Evolutionary conservation across 2,113 vertebrate genomes (phyloP).

Genomic region (Cromileptes altivelis): DNA sequence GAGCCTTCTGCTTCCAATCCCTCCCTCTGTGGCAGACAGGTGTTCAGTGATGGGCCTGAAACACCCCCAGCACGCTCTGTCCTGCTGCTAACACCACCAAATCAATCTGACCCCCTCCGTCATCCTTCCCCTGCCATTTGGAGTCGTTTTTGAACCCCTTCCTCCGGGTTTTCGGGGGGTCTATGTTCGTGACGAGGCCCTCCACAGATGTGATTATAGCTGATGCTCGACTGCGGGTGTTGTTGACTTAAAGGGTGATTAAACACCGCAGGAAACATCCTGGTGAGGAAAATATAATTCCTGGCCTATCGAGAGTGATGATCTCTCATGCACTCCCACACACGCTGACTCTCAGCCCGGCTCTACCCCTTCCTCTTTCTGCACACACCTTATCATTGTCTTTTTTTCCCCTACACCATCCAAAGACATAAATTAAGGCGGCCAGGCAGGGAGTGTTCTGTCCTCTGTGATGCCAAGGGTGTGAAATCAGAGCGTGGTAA

Average conservation of each 20-base stretch:
- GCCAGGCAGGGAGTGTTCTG: constrained; percentile 57
- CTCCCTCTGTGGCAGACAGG: constrained; percentile 64
- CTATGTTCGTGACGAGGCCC: constrained; percentile 49
- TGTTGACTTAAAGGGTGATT: constrained; percentile 68
- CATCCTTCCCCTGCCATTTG: constrained; percentile 66
- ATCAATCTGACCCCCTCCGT: constrained; percentile 64
- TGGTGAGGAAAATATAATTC: constrained; percentile 70
- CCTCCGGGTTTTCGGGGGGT: constrained; percentile 41
- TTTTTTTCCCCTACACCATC: constrained; percentile 12
- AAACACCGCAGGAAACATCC: constrained; percentile 65
- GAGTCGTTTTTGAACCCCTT: constrained; percentile 44
- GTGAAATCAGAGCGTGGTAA: constrained; percentile 78
- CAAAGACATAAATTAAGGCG: constrained; percentile 42
- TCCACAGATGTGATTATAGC: constrained; percentile 66
- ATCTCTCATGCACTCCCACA: constrained; percentile 49
- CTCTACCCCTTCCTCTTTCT: constrained; percentile 14
- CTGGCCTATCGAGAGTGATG: constrained; percentile 64
- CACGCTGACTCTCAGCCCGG: constrained; percentile 3
- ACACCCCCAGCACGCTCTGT: constrained; percentile 25
- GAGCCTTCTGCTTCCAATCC: constrained; percentile 60
- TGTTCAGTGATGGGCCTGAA: constrained; percentile 58
- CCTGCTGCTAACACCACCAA: constrained; percentile 60
- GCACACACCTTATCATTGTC: constrained; percentile 49
- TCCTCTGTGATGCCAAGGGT: constrained; percentile 65
- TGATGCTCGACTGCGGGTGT: constrained; percentile 55